A percentile compares a stretch with the other conserved stretches of the same genome.
Evolutionary conservation across 2,888 invertebrate genomes (phyloP).

Genomic region (Ophioninae sp.): DNA sequence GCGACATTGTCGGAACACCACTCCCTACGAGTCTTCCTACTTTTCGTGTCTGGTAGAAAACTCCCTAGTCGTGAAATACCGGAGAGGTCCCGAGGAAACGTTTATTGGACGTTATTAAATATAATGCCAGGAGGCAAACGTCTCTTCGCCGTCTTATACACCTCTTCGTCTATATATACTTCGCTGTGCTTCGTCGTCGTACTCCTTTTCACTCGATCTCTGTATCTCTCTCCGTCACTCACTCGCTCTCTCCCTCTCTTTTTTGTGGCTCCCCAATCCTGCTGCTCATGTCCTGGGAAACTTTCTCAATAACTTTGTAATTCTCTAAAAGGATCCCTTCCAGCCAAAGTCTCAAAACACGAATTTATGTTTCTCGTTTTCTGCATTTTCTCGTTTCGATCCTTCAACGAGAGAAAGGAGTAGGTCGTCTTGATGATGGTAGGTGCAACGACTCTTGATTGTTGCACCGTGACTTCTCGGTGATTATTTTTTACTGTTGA

Average conservation of each 20-base stretch:
- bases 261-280: constrained; percentile 33
- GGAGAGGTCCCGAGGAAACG: constrained; percentile 60
- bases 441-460: too few relatives aligned
- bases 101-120: constrained; percentile 77
- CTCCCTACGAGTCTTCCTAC: constrained; percentile 11
- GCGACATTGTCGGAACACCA: constrained; percentile 36
- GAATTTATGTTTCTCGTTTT: constrained; percentile 24
- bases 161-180: constrained; percentile 29
- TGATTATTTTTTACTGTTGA: constrained; percentile 15
- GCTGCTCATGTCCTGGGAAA: constrained; percentile 57
- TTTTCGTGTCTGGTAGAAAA: constrained; percentile 33
- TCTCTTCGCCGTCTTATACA: constrained; percentile 58
- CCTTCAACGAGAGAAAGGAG: neutral
- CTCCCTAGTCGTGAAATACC: constrained; percentile 46
- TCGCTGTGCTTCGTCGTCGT: neutral
- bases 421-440: too few relatives aligned
- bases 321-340: constrained; percentile 71
- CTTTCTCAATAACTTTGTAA: constrained; percentile 76
- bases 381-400: constrained; percentile 23
- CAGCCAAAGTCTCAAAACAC: constrained; percentile 40
- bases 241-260: neutral
- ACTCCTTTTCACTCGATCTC: neutral
- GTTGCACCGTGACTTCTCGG: neutral
- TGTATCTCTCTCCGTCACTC: neutral
- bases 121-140: constrained; percentile 73